These are phyloP conservation scores for Phallusia fumigata DNA, from an alignment of 23 tunicate genomes.

Conservation along the genomic window DNA sequence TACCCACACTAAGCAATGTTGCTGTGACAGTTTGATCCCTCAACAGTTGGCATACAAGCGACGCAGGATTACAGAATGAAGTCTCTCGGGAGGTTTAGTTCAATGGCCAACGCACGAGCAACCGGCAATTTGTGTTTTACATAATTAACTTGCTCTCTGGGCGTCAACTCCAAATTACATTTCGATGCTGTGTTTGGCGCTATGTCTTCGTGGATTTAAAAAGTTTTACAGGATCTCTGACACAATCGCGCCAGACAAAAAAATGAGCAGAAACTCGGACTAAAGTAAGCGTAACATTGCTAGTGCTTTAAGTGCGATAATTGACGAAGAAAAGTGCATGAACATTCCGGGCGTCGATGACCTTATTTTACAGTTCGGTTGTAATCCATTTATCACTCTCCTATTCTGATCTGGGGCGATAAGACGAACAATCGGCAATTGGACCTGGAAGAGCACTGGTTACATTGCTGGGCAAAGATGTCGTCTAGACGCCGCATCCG, in stretches of 20 bases:
- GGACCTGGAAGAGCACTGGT: not conserved
- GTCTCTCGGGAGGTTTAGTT: too few species aligned
- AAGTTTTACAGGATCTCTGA: too few species aligned
- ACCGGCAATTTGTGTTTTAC: not conserved
- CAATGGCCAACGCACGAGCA: not conserved
- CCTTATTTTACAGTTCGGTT: not conserved
- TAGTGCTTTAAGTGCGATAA: not conserved
- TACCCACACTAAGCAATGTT: too few species aligned
- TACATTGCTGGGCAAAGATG: not conserved
- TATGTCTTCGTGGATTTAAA: too few species aligned
- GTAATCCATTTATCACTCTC: constrained; percentile 7
- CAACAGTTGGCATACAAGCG: too few species aligned
- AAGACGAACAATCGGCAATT: constrained; percentile 1
- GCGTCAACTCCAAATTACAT: too few species aligned
- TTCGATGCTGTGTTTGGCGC: too few species aligned
- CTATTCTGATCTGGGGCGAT: not conserved
- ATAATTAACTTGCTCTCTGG: too few species aligned
- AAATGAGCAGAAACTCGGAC: too few species aligned
- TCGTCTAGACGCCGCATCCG: constrained; percentile 13
- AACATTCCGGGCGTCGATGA: not conserved
- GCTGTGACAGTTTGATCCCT: too few species aligned
- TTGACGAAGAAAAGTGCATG: not conserved
- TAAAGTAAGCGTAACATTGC: not conserved
- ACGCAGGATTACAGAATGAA: too few species aligned
- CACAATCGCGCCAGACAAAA: too few species aligned